Percentiles rank a stretch among this genome's conserved stretches.
Conservation (phyloP, 2,113 vertebrate genomes). For the Channa maculata region DNA sequence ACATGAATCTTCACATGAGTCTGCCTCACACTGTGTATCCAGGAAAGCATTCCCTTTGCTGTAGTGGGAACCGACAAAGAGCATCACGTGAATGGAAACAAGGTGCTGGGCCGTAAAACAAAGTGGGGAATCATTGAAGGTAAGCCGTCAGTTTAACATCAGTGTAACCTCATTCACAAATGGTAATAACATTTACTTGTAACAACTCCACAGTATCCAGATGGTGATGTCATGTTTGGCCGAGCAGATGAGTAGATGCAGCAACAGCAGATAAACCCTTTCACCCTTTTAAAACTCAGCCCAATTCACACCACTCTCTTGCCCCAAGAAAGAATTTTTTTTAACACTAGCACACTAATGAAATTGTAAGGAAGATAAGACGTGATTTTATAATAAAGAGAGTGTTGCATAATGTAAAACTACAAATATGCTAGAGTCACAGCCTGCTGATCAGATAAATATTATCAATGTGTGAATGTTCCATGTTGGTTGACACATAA, state of each 20-base stretch:
- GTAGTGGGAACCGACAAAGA: conserved; percentile 95
- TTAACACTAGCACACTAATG: too few relatives aligned
- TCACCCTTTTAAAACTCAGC: too few relatives aligned
- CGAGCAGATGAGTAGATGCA: neutral
- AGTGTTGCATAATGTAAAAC: too few relatives aligned
- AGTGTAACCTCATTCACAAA: neutral
- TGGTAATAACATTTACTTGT: neutral
- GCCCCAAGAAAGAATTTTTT: too few relatives aligned
- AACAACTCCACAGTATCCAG: neutral
- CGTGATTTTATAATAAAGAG: too few relatives aligned
- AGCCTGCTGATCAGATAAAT: too few relatives aligned
- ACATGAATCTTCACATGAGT: neutral
- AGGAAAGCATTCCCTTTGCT: conserved; percentile 95
- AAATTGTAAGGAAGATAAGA: too few relatives aligned
- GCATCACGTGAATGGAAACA: conserved; percentile 93
- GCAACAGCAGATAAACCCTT: too few relatives aligned
- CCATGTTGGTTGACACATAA: too few relatives aligned
- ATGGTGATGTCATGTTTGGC: conserved; percentile 15
- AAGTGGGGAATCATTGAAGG: conserved; percentile 99
- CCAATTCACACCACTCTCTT: too few relatives aligned
- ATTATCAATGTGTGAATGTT: too few relatives aligned
- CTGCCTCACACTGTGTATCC: conserved; percentile 10
- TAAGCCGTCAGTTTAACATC: conserved; percentile 52
- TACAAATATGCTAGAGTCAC: too few relatives aligned
- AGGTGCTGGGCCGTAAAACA: conserved; percentile 94